Percentiles rank a stretch among this genome's conserved stretches.
These are phyloP conservation scores for Euthynnus affinis DNA, from an alignment of 2,797 vertebrate species.

Conservation along the genomic window DNA sequence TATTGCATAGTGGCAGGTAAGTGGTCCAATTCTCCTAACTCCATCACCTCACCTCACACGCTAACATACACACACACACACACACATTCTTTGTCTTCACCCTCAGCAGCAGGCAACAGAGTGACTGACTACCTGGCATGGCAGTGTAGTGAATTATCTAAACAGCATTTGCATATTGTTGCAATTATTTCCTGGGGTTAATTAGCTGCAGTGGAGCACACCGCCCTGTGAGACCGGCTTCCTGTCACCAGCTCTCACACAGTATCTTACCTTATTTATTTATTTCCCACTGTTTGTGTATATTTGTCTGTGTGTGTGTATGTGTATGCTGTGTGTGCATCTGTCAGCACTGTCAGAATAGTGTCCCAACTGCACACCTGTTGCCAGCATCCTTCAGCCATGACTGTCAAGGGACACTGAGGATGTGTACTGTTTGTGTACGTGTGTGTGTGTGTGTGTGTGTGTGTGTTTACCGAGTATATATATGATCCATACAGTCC, in stretches of 20 bases:
- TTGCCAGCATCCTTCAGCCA: constrained; percentile 87
- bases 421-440: constrained; percentile 63
- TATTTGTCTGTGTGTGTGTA: constrained; percentile 33
- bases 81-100: constrained; percentile 32
- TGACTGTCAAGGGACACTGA: constrained; percentile 76
- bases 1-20: constrained; percentile 66
- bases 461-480: constrained; percentile 54
- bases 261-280: constrained; percentile 78
- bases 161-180: constrained; percentile 98
- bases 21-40: constrained; percentile 80
- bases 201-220: constrained; percentile 95
- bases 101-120: constrained; percentile 82
- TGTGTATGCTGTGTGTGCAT: constrained; percentile 61
- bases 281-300: constrained; percentile 68
- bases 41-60: constrained; percentile 42
- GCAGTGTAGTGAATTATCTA: constrained; percentile 94
- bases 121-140: constrained; percentile 95
- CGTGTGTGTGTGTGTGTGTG: constrained; percentile 29
- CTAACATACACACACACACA: constrained; percentile 2
- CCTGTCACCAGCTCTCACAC: constrained; percentile 92
- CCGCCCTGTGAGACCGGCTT: constrained; percentile 92
- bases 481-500: constrained; percentile 68
- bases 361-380: constrained; percentile 87
- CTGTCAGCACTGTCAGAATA: constrained; percentile 88
- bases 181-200: constrained; percentile 99